Evolutionary conservation across 2,888 invertebrate species (phyloP), one percentile per base, ranked within the genome.

Genomic region (Campoletis raptor): DNA sequence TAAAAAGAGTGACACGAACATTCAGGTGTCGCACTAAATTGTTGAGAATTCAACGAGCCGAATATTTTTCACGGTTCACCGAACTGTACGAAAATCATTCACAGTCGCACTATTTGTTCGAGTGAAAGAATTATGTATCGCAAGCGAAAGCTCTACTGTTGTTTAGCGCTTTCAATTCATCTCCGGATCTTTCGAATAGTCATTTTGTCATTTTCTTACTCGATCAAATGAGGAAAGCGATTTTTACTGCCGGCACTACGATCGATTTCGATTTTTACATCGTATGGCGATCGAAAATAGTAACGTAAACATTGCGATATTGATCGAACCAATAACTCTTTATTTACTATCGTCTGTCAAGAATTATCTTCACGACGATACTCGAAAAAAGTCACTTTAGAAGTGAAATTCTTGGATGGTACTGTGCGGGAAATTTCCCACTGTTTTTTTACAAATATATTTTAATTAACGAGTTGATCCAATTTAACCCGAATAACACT

Each of bases 41-140:
- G 83, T 85, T 87, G 83, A 74, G 66, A 82, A 88, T 83, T 83
- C 90, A 92, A 86, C 90, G 89, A 91, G 88, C 91, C 87, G 92
- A 90, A 89, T 84, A 91, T 89, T 92, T 92, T 93, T 93, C 90
- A 87, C 92, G 91, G 91, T 83, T 89, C 93, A 92, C 88, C 90
- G 93, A 90, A 82, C 90, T 90, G 92, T 88, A 90, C 92, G 89
- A 90, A 90, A 93, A 92, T 93, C 92, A 92, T 89, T 89, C 91
- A 89, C 87, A 89, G 90, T 88, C 89, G 92, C 89, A 91, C 90
- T 91, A 91, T 89, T 89, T 85, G 87, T 84, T 83, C 67, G 73
- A 80, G 67, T 69, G 74, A 84, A 81, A 87, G 86, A 87, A 79
- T 85, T 84, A 81, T 84, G 91, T 91, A 92, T 91, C 90, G 90